These are phyloP conservation scores for Struthio camelus DNA, from an alignment of 2,113 vertebrate genomes.

Conservation along the genomic window DNA sequence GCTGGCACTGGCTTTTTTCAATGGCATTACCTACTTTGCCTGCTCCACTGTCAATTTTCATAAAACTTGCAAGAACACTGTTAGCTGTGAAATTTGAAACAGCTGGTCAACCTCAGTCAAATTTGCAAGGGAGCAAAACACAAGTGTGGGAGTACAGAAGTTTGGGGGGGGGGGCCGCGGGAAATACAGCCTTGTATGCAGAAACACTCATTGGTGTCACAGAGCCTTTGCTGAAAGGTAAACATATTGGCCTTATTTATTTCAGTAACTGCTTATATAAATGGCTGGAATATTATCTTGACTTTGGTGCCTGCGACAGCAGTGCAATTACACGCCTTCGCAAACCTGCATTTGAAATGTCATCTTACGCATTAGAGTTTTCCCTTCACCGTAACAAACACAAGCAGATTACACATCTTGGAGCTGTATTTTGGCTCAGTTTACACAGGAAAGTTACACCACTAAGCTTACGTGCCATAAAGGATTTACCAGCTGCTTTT, in stretches of 20 bases:
- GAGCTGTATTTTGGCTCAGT: slow-evolving; percentile 9
- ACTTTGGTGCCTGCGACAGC: neutral
- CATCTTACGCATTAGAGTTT: neutral
- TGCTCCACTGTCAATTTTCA: neutral
- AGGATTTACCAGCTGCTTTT: neutral
- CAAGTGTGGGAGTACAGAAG: slow-evolving; percentile 10
- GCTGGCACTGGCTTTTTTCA: neutral
- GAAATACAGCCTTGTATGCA: neutral
- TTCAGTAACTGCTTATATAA: neutral
- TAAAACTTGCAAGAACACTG: neutral
- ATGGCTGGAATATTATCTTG: neutral
- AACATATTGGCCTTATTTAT: neutral
- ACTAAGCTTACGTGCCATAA: neutral
- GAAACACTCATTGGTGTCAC: neutral
- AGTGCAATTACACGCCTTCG: neutral
- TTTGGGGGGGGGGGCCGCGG: too few relatives aligned
- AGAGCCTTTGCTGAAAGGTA: neutral
- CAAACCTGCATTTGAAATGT: neutral
- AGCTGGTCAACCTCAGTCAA: neutral
- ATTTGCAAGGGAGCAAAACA: slow-evolving; percentile 14
- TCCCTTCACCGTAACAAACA: neutral
- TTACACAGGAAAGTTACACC: neutral
- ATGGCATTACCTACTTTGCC: neutral
- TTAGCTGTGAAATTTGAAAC: slow-evolving; percentile 1
- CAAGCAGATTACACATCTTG: neutral